These are phyloP conservation scores for Heliconius hortense DNA, from an alignment of 2,888 invertebrate genomes.

Conservation along the genomic window DNA sequence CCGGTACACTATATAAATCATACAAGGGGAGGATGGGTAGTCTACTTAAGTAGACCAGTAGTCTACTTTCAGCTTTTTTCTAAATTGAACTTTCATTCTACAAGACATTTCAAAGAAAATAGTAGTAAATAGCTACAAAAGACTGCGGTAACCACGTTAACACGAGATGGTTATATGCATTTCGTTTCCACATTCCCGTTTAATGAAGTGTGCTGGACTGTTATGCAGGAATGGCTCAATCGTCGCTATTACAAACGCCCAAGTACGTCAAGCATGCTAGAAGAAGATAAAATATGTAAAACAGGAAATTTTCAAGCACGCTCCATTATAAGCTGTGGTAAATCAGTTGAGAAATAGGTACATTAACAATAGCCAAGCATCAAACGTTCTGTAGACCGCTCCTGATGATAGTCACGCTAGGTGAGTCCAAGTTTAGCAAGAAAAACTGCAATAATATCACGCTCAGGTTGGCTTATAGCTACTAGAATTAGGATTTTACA, in stretches of 20 bases:
- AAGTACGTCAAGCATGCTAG: constrained; percentile 18
- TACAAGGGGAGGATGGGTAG: no score
- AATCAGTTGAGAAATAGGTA: constrained; percentile 50
- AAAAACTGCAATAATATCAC: constrained; percentile 24
- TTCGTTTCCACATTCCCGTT: constrained; percentile 65
- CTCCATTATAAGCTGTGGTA: constrained; percentile 40
- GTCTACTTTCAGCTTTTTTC: neutral
- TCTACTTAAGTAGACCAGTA: no score
- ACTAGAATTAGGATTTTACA: neutral
- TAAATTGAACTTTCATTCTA: neutral
- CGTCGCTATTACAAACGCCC: constrained; percentile 14
- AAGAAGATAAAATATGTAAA: constrained; percentile 17
- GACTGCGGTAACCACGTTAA: neutral
- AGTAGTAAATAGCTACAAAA: neutral
- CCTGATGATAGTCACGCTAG: constrained; percentile 65
- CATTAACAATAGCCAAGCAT: constrained; percentile 46
- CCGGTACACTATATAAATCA: neutral
- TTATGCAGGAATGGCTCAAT: constrained; percentile 33
- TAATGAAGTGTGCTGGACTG: constrained; percentile 65
- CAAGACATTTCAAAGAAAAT: neutral
- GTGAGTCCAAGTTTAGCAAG: constrained; percentile 44
- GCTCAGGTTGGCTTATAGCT: constrained; percentile 1
- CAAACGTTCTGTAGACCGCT: constrained; percentile 55
- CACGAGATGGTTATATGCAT: constrained; percentile 52
- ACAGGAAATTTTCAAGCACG: constrained; percentile 24